Percentiles rank a stretch among this genome's conserved stretches.
These are phyloP conservation scores for Varecia variegata DNA, from an alignment of 2,797 vertebrate species.

Conservation along the genomic window DNA sequence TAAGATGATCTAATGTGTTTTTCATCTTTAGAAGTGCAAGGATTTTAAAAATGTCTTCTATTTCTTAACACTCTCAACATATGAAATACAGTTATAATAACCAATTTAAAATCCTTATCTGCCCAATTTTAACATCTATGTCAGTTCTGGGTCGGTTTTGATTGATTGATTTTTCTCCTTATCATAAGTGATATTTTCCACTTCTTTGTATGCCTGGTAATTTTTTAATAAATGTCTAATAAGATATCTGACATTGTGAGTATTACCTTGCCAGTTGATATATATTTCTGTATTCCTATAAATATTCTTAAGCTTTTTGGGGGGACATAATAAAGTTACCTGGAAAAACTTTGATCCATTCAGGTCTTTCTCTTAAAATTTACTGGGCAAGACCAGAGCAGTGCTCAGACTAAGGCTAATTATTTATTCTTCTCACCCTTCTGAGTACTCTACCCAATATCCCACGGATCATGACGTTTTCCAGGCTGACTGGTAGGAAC, in stretches of 20 bases:
- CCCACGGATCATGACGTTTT: neutral
- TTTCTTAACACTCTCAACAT: neutral
- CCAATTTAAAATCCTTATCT: neutral
- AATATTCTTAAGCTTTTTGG: conserved; percentile 9
- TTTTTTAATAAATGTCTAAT: neutral
- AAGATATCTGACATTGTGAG: neutral
- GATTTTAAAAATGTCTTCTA: neutral
- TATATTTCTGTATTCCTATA: neutral
- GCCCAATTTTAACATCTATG: neutral
- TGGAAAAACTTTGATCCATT: neutral
- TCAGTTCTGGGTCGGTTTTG: conserved; percentile 28
- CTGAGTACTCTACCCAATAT: neutral
- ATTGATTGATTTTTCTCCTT: neutral
- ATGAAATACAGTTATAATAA: neutral
- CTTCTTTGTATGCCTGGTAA: neutral
- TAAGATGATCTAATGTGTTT: neutral
- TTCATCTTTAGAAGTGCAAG: neutral
- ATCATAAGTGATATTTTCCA: neutral
- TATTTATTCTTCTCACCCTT: neutral
- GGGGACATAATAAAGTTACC: neutral
- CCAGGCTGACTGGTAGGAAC: neutral
- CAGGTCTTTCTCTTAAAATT: neutral
- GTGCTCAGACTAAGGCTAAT: neutral
- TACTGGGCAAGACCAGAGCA: neutral
- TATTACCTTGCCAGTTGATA: neutral